phyloP scores from a whole-genome alignment of 1,140 invertebrate genomes.

The Philotrypesis tridentata region DNA sequence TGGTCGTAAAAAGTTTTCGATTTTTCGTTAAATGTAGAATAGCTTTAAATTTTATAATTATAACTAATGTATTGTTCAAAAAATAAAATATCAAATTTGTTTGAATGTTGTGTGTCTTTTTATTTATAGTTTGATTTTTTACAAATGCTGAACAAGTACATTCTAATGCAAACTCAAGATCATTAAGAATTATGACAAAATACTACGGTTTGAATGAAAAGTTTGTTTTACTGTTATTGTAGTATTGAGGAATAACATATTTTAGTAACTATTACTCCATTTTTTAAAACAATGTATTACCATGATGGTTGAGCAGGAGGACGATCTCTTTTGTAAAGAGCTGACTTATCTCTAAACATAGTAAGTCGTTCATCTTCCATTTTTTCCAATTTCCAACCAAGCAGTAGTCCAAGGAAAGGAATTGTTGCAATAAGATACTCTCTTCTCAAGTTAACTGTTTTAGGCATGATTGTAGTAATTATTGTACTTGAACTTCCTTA shows the following conservation, averaged over 20 bases:
- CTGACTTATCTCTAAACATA: slow-evolving; percentile 84
- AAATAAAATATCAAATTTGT: slow-evolving; percentile 2
- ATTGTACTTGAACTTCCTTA: slow-evolving; percentile 26
- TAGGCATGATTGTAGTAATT: not conserved
- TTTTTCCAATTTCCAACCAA: slow-evolving; percentile 80
- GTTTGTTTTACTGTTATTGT: not conserved
- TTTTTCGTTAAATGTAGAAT: slow-evolving; percentile 61
- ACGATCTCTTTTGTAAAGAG: slow-evolving; percentile 80
- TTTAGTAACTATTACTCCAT: slow-evolving; percentile 2
- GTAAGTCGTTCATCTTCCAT: slow-evolving; percentile 81
- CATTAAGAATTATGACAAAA: not conserved
- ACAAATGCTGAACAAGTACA: not conserved
- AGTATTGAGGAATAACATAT: not conserved
- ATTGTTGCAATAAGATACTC: slow-evolving; percentile 64
- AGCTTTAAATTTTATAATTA: slow-evolving; percentile 12
- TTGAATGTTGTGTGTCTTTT: not conserved
- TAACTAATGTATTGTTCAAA: slow-evolving; percentile 16
- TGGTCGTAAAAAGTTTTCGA: slow-evolving; percentile 63
- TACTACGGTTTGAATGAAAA: not conserved
- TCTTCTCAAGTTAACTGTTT: slow-evolving; percentile 45
- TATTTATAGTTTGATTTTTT: slow-evolving; percentile 14
- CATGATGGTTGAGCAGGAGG: slow-evolving; percentile 82
- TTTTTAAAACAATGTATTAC: slow-evolving; percentile 65
- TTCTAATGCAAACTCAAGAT: not conserved
- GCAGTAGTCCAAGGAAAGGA: slow-evolving; percentile 74